phyloP scores from a whole-genome alignment of 64 coral and sea anemone genomes.

The Pocillopora damicornis region DNA sequence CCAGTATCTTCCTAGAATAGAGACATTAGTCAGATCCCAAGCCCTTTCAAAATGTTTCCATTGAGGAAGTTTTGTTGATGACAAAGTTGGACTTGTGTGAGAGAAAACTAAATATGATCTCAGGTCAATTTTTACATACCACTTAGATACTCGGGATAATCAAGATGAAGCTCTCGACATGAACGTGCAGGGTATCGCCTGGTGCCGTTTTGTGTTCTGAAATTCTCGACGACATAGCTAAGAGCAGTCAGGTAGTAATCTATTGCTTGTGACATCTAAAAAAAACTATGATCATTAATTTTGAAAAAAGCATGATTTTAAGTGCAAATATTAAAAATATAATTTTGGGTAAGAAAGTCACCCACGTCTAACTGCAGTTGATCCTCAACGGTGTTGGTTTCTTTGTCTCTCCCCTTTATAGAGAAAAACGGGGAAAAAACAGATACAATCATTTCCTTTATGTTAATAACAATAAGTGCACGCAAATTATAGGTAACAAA shows the following conservation, averaged over 20 bases:
- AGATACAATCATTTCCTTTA: not conserved
- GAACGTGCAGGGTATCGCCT: constrained; percentile 26
- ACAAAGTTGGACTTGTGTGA: too few relatives aligned
- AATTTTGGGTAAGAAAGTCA: too few relatives aligned
- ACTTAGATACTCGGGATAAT: constrained; percentile 14
- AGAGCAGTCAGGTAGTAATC: constrained; percentile 7
- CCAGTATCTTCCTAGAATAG: constrained; percentile 40
- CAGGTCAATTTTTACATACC: not conserved
- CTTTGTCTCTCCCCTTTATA: not conserved
- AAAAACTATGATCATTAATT: not conserved
- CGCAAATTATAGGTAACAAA: too few relatives aligned
- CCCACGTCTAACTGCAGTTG: constrained; percentile 5
- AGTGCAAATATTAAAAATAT: not conserved
- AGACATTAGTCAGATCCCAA: too few relatives aligned
- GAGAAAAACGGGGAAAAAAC: not conserved
- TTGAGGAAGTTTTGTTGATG: too few relatives aligned
- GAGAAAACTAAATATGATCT: too few relatives aligned
- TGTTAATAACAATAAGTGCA: too few relatives aligned
- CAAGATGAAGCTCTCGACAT: constrained; percentile 20
- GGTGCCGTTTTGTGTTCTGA: constrained; percentile 25
- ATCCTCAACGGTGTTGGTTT: not conserved
- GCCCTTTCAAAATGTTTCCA: too few relatives aligned
- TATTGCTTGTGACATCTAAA: not conserved
- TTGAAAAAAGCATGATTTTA: not conserved
- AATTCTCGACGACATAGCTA: not conserved